These are phyloP conservation scores for Pemphigus obesinymphae DNA, from an alignment of 1,140 invertebrate genomes.

Conservation along the genomic window DNA sequence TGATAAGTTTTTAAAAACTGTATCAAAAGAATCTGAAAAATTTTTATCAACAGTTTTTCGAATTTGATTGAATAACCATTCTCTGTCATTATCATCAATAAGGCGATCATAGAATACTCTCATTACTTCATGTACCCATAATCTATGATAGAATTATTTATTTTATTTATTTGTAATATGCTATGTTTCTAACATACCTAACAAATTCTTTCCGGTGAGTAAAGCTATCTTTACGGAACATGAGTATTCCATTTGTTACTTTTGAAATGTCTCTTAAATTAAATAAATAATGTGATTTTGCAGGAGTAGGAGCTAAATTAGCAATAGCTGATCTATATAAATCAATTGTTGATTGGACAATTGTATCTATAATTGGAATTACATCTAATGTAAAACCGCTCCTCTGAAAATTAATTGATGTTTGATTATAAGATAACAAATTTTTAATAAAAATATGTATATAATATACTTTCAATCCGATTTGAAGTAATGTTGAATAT, in stretches of 20 bases:
- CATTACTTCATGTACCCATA: slow-evolving; percentile 88
- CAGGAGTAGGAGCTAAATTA: slow-evolving; percentile 73
- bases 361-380: slow-evolving; percentile 61
- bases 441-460: background rate
- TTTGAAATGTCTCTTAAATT: slow-evolving; percentile 82
- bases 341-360: slow-evolving; percentile 72
- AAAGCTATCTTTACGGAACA: slow-evolving; percentile 75
- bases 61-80: slow-evolving; percentile 69
- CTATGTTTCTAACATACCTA: slow-evolving; percentile 45
- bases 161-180: background rate
- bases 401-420: slow-evolving; percentile 50
- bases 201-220: slow-evolving; percentile 54
- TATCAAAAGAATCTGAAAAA: slow-evolving; percentile 69
- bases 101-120: slow-evolving; percentile 87
- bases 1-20: slow-evolving; percentile 55
- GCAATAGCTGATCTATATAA: slow-evolving; percentile 69
- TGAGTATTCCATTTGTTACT: slow-evolving; percentile 77
- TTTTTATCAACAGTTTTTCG: slow-evolving; percentile 60
- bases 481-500: slow-evolving; percentile 70
- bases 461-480: slow-evolving; percentile 54
- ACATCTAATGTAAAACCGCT: slow-evolving; percentile 77
- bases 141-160: slow-evolving; percentile 50
- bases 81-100: slow-evolving; percentile 67
- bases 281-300: slow-evolving; percentile 90
- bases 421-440: background rate